phyloP scores from a whole-genome alignment of 2,797 vertebrate species.

The Pangasius mekongensis region DNA sequence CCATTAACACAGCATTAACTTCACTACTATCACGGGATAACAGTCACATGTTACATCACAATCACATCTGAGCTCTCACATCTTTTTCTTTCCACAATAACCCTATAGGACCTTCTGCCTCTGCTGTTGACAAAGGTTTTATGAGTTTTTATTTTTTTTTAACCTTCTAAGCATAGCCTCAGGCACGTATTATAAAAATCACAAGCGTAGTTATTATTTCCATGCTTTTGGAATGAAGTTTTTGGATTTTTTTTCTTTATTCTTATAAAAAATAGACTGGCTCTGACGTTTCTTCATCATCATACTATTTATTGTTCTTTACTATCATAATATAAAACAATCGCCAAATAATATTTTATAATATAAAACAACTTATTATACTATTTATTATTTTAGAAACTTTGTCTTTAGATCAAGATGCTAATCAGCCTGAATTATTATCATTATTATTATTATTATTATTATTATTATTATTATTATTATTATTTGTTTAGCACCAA shows the following conservation, averaged over 20 bases:
- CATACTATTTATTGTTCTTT: neutral
- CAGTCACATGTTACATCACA: neutral
- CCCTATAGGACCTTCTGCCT: neutral
- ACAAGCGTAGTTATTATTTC: neutral
- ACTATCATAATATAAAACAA: neutral
- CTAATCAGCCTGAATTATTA: neutral
- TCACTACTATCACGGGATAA: neutral
- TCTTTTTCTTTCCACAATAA: neutral
- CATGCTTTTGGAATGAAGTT: neutral
- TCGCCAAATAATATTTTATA: too few relatives aligned
- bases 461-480: too few relatives aligned
- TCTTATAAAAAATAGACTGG: neutral
- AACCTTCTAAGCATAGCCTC: neutral
- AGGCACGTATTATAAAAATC: neutral
- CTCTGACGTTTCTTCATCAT: neutral
- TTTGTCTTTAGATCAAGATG: too few relatives aligned
- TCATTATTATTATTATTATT: neutral
- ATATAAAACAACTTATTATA: too few relatives aligned
- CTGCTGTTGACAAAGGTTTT: neutral
- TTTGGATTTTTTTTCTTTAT: neutral
- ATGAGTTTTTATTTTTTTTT: neutral
- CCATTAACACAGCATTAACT: neutral
- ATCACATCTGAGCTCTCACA: too few relatives aligned
- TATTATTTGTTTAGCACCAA: neutral
- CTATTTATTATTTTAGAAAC: too few relatives aligned